Percentiles rank a stretch among this genome's conserved stretches.
phyloP scores from a whole-genome alignment of 2,797 vertebrate genomes.

The Furcifer pardalis region DNA sequence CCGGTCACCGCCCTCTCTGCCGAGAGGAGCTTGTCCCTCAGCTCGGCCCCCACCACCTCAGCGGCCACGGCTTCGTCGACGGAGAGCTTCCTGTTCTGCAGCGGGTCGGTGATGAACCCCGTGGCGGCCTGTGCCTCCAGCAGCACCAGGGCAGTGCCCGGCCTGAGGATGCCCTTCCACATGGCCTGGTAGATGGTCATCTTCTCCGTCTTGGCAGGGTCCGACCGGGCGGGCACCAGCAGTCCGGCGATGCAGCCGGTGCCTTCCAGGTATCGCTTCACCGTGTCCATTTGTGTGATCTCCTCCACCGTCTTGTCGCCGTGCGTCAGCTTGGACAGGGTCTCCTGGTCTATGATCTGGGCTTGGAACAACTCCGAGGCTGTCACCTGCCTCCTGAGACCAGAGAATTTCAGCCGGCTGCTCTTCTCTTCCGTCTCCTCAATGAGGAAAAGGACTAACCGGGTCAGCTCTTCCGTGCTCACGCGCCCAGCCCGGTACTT shows the following conservation, averaged over 20 bases:
- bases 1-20: constrained; percentile 85
- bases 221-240: constrained; percentile 38
- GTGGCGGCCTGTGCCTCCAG: constrained; percentile 89
- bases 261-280: constrained; percentile 68
- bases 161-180: constrained; percentile 80
- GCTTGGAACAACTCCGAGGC: constrained; percentile 63
- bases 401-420: constrained; percentile 60
- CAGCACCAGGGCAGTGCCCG: constrained; percentile 83
- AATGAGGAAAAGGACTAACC: constrained; percentile 25
- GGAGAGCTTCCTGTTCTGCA: constrained; percentile 75
- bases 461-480: constrained; percentile 33
- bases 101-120: constrained; percentile 86
- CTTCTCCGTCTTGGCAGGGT: constrained; percentile 57
- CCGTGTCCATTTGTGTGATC: neutral
- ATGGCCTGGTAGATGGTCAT: constrained; percentile 84
- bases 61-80: constrained; percentile 81
- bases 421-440: constrained; percentile 36
- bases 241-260: constrained; percentile 70
- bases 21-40: constrained; percentile 79
- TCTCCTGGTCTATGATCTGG: constrained; percentile 59
- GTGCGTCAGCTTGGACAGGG: constrained; percentile 40
- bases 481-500: constrained; percentile 39
- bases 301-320: constrained; percentile 51
- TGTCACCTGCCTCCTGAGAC: constrained; percentile 66
- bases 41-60: constrained; percentile 79